These are phyloP conservation scores for Wasmannia auropunctata DNA, from an alignment of 1,140 invertebrate genomes.

Conservation along the genomic window DNA sequence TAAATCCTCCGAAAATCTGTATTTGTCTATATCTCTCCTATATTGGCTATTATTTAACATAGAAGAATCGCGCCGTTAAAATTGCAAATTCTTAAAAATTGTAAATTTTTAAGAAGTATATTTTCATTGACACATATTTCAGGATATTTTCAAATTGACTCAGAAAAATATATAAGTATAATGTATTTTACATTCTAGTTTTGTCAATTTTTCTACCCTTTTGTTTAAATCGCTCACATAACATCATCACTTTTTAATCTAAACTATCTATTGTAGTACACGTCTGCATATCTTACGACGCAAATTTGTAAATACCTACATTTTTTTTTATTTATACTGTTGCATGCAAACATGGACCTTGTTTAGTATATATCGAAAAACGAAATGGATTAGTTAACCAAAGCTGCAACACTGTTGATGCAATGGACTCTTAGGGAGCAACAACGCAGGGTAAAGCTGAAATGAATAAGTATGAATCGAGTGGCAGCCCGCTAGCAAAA, in stretches of 20 bases:
- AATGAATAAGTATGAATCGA: constrained; percentile 52
- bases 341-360: neutral
- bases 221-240: neutral
- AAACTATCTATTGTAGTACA: neutral
- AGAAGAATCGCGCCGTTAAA: constrained; percentile 22
- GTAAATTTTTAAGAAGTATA: neutral
- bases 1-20: constrained; percentile 31
- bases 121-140: neutral
- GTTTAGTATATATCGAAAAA: neutral
- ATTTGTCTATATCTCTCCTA: too few species aligned
- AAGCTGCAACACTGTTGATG: constrained; percentile 41
- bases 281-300: neutral
- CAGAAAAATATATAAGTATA: constrained; percentile 24
- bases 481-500: constrained; percentile 55
- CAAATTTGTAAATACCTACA: neutral
- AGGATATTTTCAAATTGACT: neutral
- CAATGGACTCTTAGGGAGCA: constrained; percentile 31
- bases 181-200: constrained; percentile 35
- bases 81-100: constrained; percentile 12
- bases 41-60: constrained; percentile 35
- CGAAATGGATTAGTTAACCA: constrained; percentile 43
- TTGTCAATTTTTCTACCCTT: neutral
- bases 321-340: neutral
- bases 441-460: constrained; percentile 35
- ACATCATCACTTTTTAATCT: constrained; percentile 4